These are phyloP conservation scores for Gymnocephalus cernua DNA, from an alignment of 2,113 vertebrate species.

Conservation along the genomic window DNA sequence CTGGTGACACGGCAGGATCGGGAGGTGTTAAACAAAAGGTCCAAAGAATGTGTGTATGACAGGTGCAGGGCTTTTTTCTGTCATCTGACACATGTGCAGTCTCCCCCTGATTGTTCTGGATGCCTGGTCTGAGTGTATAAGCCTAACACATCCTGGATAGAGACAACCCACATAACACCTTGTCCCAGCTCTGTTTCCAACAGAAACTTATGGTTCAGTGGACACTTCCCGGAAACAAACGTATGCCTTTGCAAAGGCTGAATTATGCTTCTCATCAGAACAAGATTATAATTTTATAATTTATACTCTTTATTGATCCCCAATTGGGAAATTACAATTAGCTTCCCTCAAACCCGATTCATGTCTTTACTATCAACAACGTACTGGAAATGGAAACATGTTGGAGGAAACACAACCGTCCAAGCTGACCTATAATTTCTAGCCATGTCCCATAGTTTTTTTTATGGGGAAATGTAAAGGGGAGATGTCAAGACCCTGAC, in stretches of 20 bases:
- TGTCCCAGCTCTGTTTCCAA: conserved; percentile 12
- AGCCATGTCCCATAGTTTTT: background rate
- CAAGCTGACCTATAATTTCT: background rate
- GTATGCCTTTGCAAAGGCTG: background rate
- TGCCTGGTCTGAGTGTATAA: conserved; percentile 19
- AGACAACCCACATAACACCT: conserved; percentile 14
- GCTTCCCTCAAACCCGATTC: background rate
- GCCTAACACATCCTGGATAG: conserved; percentile 16
- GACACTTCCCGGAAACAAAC: conserved; percentile 22
- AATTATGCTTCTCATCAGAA: background rate
- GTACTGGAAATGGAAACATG: background rate
- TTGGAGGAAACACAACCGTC: background rate
- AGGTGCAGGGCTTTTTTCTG: conserved; percentile 76
- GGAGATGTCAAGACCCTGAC: background rate
- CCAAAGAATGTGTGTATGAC: conserved; percentile 73
- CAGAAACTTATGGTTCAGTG: conserved; percentile 9
- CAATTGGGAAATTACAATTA: too few relatives aligned
- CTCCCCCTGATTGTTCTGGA: conserved; percentile 59
- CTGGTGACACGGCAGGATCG: conserved; percentile 64
- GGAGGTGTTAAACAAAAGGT: conserved; percentile 72
- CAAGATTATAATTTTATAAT: too few relatives aligned
- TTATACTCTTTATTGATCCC: too few relatives aligned
- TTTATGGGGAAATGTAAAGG: background rate
- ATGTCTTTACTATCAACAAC: conserved; percentile 21
- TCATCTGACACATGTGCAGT: conserved; percentile 63